phyloP scores from a whole-genome alignment of 2,113 vertebrate genomes.

The Microtus ochrogaster region DNA sequence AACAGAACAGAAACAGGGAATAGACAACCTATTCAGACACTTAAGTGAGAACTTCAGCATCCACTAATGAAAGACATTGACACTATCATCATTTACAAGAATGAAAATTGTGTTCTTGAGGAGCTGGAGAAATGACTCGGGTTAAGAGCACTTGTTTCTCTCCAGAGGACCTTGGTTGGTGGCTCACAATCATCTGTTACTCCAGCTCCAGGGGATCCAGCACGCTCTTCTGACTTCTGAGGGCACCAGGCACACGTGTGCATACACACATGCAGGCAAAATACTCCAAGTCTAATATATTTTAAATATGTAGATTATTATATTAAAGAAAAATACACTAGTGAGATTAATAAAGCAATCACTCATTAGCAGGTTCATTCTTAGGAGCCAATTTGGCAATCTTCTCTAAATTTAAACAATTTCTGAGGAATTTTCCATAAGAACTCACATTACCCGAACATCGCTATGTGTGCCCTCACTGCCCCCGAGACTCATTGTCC shows the following conservation, averaged over 20 bases:
- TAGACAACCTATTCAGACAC: neutral
- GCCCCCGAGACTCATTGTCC: neutral
- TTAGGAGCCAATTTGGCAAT: neutral
- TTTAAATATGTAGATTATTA: neutral
- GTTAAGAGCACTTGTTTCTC: neutral
- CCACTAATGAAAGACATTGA: neutral
- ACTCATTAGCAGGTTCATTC: neutral
- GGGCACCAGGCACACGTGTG: neutral
- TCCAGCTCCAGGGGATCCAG: neutral
- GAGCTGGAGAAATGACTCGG: neutral
- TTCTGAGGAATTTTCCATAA: neutral
- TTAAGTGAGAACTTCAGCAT: neutral
- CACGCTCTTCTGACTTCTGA: neutral
- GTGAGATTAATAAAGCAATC: neutral
- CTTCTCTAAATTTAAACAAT: neutral
- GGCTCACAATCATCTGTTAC: neutral
- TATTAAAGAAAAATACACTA: neutral
- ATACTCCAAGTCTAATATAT: neutral
- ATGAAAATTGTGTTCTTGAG: neutral
- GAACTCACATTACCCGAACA: neutral
- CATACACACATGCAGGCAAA: neutral
- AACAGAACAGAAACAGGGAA: neutral
- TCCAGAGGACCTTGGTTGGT: neutral
- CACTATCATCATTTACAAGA: neutral
- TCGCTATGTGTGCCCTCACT: neutral